Evolutionary conservation across 2,113 vertebrate genomes (phyloP).

Genomic region (Cyanocitta stelleri): DNA sequence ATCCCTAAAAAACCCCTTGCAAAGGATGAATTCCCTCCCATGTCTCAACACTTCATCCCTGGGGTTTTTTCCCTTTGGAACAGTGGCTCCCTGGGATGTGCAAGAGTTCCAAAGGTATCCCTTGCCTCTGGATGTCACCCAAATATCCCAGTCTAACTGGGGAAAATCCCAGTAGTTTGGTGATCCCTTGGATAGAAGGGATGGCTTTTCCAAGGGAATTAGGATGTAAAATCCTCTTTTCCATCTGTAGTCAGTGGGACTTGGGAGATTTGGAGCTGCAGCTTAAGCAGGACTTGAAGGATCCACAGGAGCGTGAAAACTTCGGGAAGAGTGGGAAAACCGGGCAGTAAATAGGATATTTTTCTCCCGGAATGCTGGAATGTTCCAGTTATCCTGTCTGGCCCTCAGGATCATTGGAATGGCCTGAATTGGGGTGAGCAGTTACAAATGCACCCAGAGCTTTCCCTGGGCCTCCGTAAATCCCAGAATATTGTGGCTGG

Average conservation of each 20-base stretch:
- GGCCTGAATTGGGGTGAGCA: background rate
- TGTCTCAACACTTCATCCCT: background rate
- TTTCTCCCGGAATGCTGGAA: background rate
- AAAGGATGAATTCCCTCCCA: background rate
- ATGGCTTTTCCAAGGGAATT: background rate
- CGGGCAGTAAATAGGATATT: background rate
- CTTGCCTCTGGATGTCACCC: background rate
- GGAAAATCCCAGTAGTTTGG: background rate
- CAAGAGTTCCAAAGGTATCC: background rate
- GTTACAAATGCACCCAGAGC: background rate
- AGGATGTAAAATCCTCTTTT: background rate
- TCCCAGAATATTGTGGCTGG: background rate
- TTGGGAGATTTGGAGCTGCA: background rate
- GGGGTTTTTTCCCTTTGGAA: background rate
- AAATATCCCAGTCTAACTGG: background rate
- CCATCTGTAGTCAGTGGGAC: no score
- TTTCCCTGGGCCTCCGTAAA: background rate
- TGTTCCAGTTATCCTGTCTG: background rate
- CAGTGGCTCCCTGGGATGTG: background rate
- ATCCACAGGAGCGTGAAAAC: background rate
- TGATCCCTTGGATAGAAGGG: accelerated
- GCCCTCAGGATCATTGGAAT: background rate
- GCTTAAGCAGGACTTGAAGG: background rate
- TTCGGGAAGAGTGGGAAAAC: background rate
- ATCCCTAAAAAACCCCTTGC: background rate